Evolutionary conservation across 2,113 vertebrate species (phyloP), one percentile per base, ranked within the genome.

Genomic region (Anoura caudifer): DNA sequence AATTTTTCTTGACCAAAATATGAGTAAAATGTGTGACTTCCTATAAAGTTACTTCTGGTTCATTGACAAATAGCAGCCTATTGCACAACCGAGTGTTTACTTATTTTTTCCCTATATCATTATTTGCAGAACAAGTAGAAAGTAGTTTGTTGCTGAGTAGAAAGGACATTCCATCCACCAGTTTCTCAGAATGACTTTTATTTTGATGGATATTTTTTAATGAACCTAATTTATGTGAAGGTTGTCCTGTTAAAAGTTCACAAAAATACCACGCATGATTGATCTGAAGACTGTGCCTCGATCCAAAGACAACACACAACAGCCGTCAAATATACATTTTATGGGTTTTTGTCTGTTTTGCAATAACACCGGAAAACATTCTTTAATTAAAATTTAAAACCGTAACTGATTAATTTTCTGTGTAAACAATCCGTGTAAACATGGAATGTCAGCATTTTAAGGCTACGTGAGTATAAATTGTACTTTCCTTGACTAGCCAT

Each of bases 321-420:
- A 15, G 98, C 98, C 98, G 98, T 98, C 98, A 98, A 98, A 98
- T 98, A 98, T 98, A 98, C 98, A 90, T 98, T 99, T 99, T 99
- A 99, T 98, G 98, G 98, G 98, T 97, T 98, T 98, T 98, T 98
- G 98, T 98, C 98, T 98, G 97, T 98, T 98, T 98, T 98, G 98
- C 97, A 98, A 98, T 98, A 98, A 98, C 98, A 98, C 97, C 97
- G 97, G 98, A 98, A 98, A 98, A 98, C 98, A 98, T 98, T 98
- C 98, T 98, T 99, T 99, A 99, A 99, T 99, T 98, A 99, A 98
- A 98, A 98, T 99, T 99, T 98, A 99, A 98, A 99, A 98, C 98
- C 97, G 98, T 98, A 98, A 99, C 98, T 98, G 98, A 99, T 99
- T 99, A 98, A 98, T 98, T 98, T 98, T 98, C 98, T 98, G 97